Conservation (phyloP, 2,113 vertebrate species). For the Mirounga angustirostris region DNA sequence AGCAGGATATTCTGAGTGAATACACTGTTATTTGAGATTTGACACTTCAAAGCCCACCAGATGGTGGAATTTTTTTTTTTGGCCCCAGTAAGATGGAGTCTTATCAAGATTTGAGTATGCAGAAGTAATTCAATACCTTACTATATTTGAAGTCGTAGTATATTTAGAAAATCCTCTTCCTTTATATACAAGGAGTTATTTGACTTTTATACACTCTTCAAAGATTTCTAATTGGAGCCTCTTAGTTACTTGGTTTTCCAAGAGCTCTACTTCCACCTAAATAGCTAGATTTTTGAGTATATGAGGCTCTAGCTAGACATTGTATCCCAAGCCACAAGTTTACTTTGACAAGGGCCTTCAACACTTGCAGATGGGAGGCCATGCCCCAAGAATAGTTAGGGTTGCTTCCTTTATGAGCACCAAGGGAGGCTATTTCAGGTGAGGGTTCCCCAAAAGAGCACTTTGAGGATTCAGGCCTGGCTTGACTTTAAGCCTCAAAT, state of each 20-base stretch:
- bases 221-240: background rate
- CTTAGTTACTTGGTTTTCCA: background rate
- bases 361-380: background rate
- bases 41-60: background rate
- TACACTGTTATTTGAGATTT: background rate
- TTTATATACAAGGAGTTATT: background rate
- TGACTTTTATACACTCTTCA: background rate
- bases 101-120: background rate
- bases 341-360: background rate
- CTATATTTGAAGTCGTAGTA: background rate
- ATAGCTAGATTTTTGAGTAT: background rate
- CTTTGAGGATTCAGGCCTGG: background rate
- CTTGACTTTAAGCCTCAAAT: background rate
- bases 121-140: background rate
- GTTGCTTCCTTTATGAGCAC: background rate
- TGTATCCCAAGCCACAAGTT: background rate
- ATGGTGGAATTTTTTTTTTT: background rate
- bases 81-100: background rate
- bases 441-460: background rate
- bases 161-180: background rate
- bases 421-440: accelerated
- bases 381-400: background rate
- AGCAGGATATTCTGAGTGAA: background rate
- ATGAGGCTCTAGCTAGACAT: background rate
- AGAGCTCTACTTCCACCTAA: background rate